phyloP scores from a whole-genome alignment of 2,888 invertebrate species.

The Aphodius granarius region DNA sequence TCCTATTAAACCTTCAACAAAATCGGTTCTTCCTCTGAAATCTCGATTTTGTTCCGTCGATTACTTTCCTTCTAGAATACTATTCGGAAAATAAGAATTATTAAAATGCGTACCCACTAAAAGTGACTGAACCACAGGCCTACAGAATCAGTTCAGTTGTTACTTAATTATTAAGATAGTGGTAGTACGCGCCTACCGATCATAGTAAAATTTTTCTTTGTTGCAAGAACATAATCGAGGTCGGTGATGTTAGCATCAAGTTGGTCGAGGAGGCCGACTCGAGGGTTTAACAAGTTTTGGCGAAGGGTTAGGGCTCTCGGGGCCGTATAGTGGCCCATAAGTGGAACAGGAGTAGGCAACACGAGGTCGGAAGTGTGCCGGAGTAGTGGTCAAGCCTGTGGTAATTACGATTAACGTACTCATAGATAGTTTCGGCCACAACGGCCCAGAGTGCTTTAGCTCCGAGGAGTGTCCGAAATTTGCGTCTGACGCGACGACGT shows the following conservation, averaged over 20 bases:
- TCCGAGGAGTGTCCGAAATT: slow-evolving; percentile 4
- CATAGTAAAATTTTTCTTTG: background rate
- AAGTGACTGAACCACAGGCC: no score
- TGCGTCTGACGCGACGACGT: background rate
- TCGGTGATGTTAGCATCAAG: background rate
- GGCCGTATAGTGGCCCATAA: background rate
- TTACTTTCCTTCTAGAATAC: no score
- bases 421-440: slow-evolving; percentile 18
- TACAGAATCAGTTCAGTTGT: no score
- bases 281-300: background rate
- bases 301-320: background rate
- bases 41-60: no score
- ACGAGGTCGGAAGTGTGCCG: slow-evolving; percentile 10
- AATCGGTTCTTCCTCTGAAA: no score
- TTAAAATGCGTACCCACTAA: no score
- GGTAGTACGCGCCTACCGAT: background rate
- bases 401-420: slow-evolving; percentile 30
- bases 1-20: no score
- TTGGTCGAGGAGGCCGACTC: background rate
- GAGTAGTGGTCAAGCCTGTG: slow-evolving; percentile 29
- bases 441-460: background rate
- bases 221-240: background rate
- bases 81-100: no score
- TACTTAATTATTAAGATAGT: no score
- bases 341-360: background rate